Evolutionary conservation across 2,113 vertebrate species (phyloP).

Genomic region (Odontesthes bonariensis): DNA sequence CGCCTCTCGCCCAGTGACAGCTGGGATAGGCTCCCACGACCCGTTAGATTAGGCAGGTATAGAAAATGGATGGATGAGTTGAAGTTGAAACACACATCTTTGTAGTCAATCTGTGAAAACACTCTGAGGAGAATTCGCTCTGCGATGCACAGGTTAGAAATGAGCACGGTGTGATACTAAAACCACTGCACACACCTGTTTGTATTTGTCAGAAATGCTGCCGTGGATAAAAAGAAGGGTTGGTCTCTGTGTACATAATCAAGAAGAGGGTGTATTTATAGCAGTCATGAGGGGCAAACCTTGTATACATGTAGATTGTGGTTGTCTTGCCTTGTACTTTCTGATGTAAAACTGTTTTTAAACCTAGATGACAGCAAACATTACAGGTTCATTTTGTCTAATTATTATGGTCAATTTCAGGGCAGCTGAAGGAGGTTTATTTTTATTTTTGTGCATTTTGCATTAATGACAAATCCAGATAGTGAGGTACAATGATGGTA

Average conservation of each 20-base stretch:
- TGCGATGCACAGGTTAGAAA: background rate
- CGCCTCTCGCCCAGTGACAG: too few relatives aligned
- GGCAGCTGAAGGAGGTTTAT: constrained; percentile 48
- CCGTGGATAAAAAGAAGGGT: constrained; percentile 36
- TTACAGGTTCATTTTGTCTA: constrained; percentile 59
- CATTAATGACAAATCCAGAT: constrained; percentile 71
- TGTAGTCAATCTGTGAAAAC: background rate
- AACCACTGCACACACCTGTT: background rate
- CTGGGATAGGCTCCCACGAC: too few relatives aligned
- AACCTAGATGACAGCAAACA: constrained; percentile 54
- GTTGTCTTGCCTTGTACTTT: constrained; percentile 89
- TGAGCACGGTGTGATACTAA: background rate
- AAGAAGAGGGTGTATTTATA: constrained; percentile 89
- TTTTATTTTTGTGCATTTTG: constrained; percentile 77
- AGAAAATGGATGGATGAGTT: background rate
- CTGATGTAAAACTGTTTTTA: constrained; percentile 90
- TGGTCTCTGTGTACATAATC: constrained; percentile 87
- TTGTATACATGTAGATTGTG: constrained; percentile 87
- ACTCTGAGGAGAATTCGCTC: too few relatives aligned
- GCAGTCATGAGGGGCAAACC: constrained; percentile 87
- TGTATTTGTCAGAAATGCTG: background rate
- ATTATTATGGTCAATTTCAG: constrained; percentile 53
- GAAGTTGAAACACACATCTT: background rate
- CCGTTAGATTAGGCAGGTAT: too few relatives aligned
- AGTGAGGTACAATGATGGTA: constrained; percentile 15